Evolutionary conservation across 2,888 invertebrate species (phyloP).

Genomic region (Cenopis cana): DNA sequence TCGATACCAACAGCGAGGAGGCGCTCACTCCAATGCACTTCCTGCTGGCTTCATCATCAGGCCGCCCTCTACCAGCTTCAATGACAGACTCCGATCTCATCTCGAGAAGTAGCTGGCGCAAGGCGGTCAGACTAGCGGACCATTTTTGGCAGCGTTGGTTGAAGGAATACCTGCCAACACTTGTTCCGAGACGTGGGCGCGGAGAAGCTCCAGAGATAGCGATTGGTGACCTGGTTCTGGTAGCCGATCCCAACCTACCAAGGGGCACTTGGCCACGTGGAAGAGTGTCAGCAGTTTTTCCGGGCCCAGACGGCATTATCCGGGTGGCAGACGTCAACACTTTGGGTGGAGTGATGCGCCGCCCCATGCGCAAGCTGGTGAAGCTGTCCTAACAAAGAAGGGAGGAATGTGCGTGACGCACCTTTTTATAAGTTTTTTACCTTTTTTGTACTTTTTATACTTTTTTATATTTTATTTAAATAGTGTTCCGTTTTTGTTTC

Average conservation of each 20-base stretch:
- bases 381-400: background rate
- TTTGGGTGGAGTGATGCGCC: background rate
- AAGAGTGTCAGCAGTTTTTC: background rate
- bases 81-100: background rate
- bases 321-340: background rate
- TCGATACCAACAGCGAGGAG: background rate
- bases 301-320: conserved; percentile 1
- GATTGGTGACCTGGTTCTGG: background rate
- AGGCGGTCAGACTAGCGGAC: too few relatives aligned
- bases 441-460: too few relatives aligned
- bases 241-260: background rate
- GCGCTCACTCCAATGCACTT: background rate
- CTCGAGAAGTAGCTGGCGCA: too few relatives aligned
- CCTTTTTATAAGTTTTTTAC: too few relatives aligned
- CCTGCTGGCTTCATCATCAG: background rate
- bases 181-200: background rate
- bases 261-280: conserved; percentile 2
- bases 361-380: background rate
- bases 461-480: background rate
- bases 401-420: too few relatives aligned
- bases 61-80: background rate
- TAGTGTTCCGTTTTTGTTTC: background rate
- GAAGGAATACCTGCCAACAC: too few relatives aligned
- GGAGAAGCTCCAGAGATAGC: background rate
- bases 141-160: too few relatives aligned